Evolutionary conservation across 2,888 invertebrate genomes (phyloP).

Genomic region (Eurytoma californica): DNA sequence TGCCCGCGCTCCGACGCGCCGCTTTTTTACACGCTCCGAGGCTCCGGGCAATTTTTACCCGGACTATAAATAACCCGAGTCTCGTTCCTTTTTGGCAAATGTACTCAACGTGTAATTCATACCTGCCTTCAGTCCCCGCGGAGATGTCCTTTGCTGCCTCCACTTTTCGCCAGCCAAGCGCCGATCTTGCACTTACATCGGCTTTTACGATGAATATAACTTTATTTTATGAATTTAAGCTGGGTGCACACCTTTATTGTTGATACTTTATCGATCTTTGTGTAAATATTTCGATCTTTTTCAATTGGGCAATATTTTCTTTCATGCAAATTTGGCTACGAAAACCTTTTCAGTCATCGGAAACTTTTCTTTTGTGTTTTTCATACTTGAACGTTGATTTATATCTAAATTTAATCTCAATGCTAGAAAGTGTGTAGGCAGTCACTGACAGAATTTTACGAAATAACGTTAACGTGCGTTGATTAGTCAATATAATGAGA

Average conservation of each 20-base stretch:
- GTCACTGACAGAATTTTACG: no score
- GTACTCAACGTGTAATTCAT: neutral
- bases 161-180: neutral
- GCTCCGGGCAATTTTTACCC: slow-evolving; percentile 28
- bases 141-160: slow-evolving; percentile 9
- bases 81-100: slow-evolving; percentile 2
- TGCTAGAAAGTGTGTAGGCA: no score
- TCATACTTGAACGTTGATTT: no score
- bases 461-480: no score
- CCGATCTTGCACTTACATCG: neutral
- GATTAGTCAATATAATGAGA: no score
- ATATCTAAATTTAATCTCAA: no score
- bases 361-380: neutral
- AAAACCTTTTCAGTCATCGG: neutral
- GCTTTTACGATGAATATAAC: neutral
- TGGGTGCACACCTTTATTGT: neutral
- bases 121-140: neutral
- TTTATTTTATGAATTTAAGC: neutral
- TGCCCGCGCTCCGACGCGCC: neutral
- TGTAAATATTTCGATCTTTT: neutral
- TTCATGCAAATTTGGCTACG: neutral
- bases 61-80: slow-evolving; percentile 26
- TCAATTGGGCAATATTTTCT: neutral
- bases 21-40: neutral
- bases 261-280: neutral